Evolutionary conservation across 2,888 invertebrate species (phyloP).

Genomic region (Lingula anatina): DNA sequence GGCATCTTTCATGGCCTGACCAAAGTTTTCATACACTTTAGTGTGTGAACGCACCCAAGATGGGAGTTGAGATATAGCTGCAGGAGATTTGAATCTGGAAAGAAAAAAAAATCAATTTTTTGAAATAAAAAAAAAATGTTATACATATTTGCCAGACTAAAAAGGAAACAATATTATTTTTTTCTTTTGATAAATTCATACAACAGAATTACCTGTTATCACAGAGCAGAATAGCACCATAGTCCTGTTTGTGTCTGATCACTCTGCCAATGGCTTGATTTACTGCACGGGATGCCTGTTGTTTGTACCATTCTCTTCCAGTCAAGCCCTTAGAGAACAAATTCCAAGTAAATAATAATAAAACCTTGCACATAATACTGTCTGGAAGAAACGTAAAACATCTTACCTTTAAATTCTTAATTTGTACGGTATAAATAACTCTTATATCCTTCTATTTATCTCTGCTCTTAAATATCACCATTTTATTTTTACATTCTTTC

Average conservation of each 20-base stretch:
- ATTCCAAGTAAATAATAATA: no score
- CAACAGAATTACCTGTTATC: constrained; percentile 69
- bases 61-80: constrained; percentile 63
- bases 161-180: neutral
- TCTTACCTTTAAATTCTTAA: no score
- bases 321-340: constrained; percentile 38
- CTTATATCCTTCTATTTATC: no score
- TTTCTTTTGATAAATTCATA: neutral
- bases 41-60: constrained; percentile 76
- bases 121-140: neutral
- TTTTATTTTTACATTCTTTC: no score
- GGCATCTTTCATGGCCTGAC: constrained; percentile 31
- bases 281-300: constrained; percentile 89
- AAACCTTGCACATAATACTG: no score
- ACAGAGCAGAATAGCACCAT: constrained; percentile 89
- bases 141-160: neutral
- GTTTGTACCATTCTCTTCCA: constrained; percentile 49
- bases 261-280: constrained; percentile 99
- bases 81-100: constrained; percentile 53
- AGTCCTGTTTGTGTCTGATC: constrained; percentile 91
- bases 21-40: constrained; percentile 60
- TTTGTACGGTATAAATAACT: no score
- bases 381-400: no score
- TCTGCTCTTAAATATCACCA: no score
- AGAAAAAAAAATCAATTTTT: neutral